Conservation (phyloP, 2,797 vertebrate species). For the Babyrousa celebensis region DNA sequence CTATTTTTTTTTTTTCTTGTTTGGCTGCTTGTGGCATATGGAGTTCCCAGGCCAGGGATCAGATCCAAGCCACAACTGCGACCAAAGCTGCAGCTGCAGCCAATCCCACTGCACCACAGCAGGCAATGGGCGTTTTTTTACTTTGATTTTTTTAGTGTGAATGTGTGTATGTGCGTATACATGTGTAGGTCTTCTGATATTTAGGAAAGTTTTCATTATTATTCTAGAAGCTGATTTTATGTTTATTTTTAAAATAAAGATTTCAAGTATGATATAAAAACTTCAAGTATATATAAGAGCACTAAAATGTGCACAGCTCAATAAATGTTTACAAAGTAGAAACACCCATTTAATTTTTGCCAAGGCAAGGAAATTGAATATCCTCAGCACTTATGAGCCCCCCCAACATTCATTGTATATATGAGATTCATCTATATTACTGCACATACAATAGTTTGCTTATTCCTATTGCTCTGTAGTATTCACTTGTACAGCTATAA, state of each 20-base stretch:
- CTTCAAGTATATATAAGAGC: neutral
- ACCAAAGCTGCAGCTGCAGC: too few relatives aligned
- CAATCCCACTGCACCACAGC: too few relatives aligned
- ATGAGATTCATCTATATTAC: neutral
- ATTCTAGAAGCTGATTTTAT: conserved; percentile 1
- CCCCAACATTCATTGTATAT: too few relatives aligned
- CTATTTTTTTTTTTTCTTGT: neutral
- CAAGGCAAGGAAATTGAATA: neutral
- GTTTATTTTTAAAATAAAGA: conserved; percentile 2
- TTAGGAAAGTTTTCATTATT: conserved; percentile 19
- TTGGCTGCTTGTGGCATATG: too few relatives aligned
- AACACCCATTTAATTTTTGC: neutral
- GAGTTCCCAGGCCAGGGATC: too few relatives aligned
- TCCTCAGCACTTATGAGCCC: neutral
- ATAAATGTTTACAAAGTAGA: neutral
- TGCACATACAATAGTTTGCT: neutral
- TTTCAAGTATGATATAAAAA: neutral
- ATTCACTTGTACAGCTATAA: neutral
- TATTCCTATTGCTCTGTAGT: neutral
- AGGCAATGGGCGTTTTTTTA: neutral
- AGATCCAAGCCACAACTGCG: too few relatives aligned
- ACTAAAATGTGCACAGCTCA: neutral
- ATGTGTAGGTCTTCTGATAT: neutral
- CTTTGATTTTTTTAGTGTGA: neutral
- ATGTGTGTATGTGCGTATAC: neutral